Conservation (phyloP, 1,140 invertebrate genomes). For the Sipha flava region DNA sequence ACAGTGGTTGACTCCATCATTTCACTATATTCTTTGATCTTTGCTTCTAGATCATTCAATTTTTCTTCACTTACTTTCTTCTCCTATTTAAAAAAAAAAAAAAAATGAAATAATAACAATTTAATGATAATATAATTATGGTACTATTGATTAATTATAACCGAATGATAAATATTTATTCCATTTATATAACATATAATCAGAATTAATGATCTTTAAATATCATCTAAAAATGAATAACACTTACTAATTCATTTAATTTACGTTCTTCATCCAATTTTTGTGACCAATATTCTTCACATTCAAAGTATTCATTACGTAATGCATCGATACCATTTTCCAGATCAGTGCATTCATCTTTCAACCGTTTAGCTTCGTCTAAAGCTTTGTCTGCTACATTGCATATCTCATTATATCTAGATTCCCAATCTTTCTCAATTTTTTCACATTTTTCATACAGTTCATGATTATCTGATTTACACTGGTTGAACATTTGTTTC, state of each 20-base stretch:
- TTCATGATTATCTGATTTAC: neutral
- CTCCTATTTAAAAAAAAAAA: conserved; percentile 45
- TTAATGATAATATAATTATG: neutral
- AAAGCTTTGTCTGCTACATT: conserved; percentile 18
- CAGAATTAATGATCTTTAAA: no score
- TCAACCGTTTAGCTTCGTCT: conserved; percentile 42
- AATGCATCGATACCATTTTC: conserved; percentile 64
- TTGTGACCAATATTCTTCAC: conserved; percentile 73
- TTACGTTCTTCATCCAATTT: conserved; percentile 71
- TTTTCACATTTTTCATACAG: neutral
- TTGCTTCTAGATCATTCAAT: conserved; percentile 59
- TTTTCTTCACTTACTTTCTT: conserved; percentile 68
- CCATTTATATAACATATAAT: no score
- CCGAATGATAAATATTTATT: no score
- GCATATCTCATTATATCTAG: neutral
- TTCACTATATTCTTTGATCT: conserved; percentile 72
- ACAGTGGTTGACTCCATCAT: conserved; percentile 51
- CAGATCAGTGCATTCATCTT: conserved; percentile 54
- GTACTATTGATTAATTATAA: neutral
- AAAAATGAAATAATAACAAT: neutral
- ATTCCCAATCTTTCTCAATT: neutral
- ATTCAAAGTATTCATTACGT: conserved; percentile 66
- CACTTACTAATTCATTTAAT: conserved; percentile 52
- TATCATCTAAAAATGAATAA: neutral
- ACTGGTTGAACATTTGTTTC: neutral